Percentiles rank a stretch among this genome's conserved stretches.
These are phyloP conservation scores for Ianthella basta DNA, from an alignment of 37 sponge, comb jelly and placozoan species.

Conservation along the genomic window DNA sequence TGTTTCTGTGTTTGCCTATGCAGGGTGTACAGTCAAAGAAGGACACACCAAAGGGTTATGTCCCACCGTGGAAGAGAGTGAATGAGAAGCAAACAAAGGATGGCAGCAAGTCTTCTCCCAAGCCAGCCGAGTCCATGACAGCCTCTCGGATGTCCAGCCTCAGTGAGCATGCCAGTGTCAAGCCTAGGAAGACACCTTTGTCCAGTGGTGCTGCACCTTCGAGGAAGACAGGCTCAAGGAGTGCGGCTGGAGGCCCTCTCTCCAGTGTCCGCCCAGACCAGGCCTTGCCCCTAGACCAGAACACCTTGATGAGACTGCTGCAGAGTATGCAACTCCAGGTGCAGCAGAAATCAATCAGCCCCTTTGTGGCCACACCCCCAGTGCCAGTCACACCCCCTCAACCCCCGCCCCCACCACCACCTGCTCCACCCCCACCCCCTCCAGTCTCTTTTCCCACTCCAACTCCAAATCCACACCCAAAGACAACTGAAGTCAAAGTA, in stretches of 20 bases:
- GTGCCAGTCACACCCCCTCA: neutral
- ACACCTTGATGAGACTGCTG: constrained; percentile 9
- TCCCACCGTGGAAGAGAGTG: constrained; percentile 39
- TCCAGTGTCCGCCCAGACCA: constrained; percentile 7
- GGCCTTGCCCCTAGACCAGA: constrained; percentile 10
- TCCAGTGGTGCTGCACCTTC: neutral
- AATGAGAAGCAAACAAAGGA: neutral
- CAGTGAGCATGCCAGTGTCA: neutral
- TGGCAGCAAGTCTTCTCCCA: neutral
- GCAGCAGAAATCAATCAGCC: neutral
- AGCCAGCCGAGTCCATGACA: neutral
- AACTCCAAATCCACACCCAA: no score
- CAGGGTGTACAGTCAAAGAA: neutral
- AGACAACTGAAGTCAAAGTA: no score
- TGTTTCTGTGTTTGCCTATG: neutral
- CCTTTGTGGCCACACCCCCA: neutral
- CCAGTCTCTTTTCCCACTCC: no score
- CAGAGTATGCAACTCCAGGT: neutral
- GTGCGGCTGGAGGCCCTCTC: neutral
- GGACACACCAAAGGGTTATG: neutral
- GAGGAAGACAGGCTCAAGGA: no score
- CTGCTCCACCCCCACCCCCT: constrained; percentile 43
- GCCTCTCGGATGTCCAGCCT: neutral
- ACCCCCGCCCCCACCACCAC: constrained; percentile 33
- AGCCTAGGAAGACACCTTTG: neutral